Evolutionary conservation across 2,888 invertebrate genomes (phyloP).

Genomic region (Cheilosia urbana): DNA sequence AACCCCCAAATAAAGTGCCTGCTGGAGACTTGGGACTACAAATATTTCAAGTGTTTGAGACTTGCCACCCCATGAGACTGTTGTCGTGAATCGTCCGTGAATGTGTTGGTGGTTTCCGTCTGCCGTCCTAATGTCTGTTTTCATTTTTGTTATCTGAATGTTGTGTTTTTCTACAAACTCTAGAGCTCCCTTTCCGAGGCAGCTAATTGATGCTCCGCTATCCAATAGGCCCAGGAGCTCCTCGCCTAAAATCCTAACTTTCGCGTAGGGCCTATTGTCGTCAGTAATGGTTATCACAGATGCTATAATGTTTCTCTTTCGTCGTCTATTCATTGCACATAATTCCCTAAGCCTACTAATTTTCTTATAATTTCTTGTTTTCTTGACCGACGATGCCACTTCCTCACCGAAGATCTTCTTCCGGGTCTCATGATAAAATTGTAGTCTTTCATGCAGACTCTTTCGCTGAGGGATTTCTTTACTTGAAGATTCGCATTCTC

Average conservation of each 20-base stretch:
- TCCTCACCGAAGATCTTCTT: conserved; percentile 3
- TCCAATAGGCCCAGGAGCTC: conserved; percentile 9
- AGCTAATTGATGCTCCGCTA: conserved; percentile 11
- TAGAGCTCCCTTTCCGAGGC: conserved; percentile 11
- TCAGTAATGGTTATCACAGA: no score
- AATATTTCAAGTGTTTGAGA: not conserved
- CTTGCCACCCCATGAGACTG: conserved; percentile 8
- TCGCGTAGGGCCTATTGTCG: conserved; percentile 17
- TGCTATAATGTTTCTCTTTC: no score
- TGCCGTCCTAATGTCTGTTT: not conserved
- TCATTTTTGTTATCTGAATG: not conserved
- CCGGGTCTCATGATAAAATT: not conserved
- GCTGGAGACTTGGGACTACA: not conserved
- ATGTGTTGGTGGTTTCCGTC: not conserved
- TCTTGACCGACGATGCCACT: not conserved
- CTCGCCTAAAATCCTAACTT: not conserved
- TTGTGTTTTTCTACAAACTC: not conserved
- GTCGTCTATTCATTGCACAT: no score
- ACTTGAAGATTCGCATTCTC: no score
- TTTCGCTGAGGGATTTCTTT: not conserved
- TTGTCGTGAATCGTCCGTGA: not conserved
- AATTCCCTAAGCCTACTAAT: not conserved
- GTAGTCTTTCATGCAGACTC: no score
- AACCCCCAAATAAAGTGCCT: not conserved
- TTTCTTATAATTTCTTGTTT: not conserved